phyloP scores from a whole-genome alignment of 1,140 invertebrate genomes.

The Pissodes strobi region DNA sequence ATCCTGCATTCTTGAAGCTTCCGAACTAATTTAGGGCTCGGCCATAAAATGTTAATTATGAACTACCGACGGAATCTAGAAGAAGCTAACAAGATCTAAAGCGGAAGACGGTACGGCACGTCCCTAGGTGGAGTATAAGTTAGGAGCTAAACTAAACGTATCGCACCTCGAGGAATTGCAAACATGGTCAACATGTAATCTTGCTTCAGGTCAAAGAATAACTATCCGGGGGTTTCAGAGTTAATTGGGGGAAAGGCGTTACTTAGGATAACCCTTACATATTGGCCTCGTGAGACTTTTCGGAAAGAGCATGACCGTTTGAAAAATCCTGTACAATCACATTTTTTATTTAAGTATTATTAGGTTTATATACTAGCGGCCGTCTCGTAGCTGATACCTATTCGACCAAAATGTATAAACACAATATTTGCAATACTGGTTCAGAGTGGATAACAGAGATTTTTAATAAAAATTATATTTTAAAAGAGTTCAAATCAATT shows the following conservation, averaged over 20 bases:
- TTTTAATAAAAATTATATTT: too few species aligned
- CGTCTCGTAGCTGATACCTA: too few species aligned
- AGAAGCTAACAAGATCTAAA: constrained; percentile 21
- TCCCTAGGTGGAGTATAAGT: constrained; percentile 29
- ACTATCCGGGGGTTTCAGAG: constrained; percentile 21
- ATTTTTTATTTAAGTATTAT: background rate
- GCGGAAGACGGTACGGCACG: constrained; percentile 11
- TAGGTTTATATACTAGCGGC: too few species aligned
- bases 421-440: too few species aligned
- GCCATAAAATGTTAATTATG: constrained; percentile 20
- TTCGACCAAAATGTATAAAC: too few species aligned
- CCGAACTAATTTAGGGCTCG: constrained; percentile 5
- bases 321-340: background rate
- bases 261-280: constrained; percentile 20
- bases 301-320: constrained; percentile 2
- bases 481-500: too few species aligned
- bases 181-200: constrained; percentile 36
- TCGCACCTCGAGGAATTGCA: constrained; percentile 35
- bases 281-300: constrained; percentile 9
- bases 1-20: too few species aligned
- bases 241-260: constrained; percentile 33
- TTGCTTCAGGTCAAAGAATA: constrained; percentile 35
- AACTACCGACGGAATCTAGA: constrained; percentile 10
- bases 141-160: constrained; percentile 34
- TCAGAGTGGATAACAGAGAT: too few species aligned